A percentile compares a stretch with the other conserved stretches of the same genome.
These are phyloP conservation scores for Eospalax fontanierii DNA, from an alignment of 2,797 vertebrate genomes.

Conservation along the genomic window DNA sequence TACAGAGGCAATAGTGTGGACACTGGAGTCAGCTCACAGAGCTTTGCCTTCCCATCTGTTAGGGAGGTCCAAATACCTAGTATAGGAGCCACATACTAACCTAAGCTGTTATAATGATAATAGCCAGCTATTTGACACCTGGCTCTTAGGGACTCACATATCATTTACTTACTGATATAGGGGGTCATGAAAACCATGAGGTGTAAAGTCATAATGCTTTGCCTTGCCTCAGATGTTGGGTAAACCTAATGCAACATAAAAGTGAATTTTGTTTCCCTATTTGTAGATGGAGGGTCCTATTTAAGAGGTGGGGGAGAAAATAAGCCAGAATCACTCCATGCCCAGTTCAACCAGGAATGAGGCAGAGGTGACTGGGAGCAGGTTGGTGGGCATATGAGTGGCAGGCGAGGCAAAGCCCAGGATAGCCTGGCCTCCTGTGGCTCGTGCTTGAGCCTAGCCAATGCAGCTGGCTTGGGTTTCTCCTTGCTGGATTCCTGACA, in stretches of 20 bases:
- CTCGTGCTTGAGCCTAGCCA: neutral
- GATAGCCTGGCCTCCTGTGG: neutral
- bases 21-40: neutral
- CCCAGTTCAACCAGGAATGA: neutral
- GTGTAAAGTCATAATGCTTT: neutral
- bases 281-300: neutral
- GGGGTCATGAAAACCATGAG: neutral
- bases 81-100: neutral
- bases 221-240: neutral
- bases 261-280: constrained; percentile 6
- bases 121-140: neutral
- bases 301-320: neutral
- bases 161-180: neutral
- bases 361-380: neutral
- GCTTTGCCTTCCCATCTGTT: neutral
- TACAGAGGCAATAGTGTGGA: neutral
- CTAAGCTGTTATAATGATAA: too few species aligned
- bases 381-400: neutral
- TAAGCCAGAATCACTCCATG: neutral
- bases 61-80: neutral
- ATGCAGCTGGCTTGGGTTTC: neutral
- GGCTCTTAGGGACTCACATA: neutral
- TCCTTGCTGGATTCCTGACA: neutral
- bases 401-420: accelerated
- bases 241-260: constrained; percentile 29